Conservation (phyloP, 2,797 vertebrate genomes). For the Lates japonicus region DNA sequence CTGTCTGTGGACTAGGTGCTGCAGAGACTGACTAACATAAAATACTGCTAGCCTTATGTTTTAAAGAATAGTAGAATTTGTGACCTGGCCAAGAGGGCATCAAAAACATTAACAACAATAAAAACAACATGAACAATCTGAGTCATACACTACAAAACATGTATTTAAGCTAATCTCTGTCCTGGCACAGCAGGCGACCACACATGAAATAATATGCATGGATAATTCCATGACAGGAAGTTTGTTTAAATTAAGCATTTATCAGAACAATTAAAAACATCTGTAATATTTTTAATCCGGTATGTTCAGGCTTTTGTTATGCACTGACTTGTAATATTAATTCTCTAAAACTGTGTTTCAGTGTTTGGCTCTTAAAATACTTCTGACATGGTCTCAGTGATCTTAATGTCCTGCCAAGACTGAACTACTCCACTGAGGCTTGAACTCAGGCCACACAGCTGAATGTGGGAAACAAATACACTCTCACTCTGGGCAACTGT, state of each 20-base stretch:
- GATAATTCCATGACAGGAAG: neutral
- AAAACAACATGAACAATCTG: neutral
- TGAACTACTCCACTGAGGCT: slow-evolving; percentile 23
- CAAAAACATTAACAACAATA: neutral
- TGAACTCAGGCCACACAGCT: slow-evolving; percentile 31
- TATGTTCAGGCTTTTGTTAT: neutral
- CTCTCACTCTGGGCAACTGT: neutral
- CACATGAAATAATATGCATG: neutral
- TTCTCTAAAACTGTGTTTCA: neutral
- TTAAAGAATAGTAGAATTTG: neutral
- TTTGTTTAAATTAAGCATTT: neutral
- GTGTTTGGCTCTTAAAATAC: slow-evolving; percentile 36
- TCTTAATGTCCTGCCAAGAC: slow-evolving; percentile 27
- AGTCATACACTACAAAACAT: neutral
- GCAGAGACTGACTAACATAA: too few relatives aligned
- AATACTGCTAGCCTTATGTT: neutral
- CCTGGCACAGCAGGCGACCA: neutral
- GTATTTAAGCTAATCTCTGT: neutral
- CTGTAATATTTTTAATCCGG: neutral
- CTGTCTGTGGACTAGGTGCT: neutral
- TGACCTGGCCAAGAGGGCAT: neutral
- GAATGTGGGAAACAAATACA: slow-evolving; percentile 10
- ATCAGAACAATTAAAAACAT: neutral
- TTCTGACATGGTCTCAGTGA: neutral
- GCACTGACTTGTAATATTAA: neutral